Evolutionary conservation across 2,797 vertebrate genomes (phyloP).

Genomic region (Hipposideros larvatus): DNA sequence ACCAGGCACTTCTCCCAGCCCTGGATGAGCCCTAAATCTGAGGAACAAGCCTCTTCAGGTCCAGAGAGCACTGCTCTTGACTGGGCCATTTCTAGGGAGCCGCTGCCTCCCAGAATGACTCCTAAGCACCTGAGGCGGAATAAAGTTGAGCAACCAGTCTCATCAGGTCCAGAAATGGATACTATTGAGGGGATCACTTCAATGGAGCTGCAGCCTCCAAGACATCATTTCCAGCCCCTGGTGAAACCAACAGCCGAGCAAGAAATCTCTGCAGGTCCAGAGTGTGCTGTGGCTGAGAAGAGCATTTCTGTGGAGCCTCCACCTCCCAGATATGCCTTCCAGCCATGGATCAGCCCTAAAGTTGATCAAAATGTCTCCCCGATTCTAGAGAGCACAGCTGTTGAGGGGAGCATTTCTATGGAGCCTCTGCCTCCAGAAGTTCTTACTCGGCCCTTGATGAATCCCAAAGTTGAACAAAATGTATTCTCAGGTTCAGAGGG

Average conservation of each 20-base stretch:
- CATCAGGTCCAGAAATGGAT: background rate
- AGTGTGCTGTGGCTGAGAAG: background rate
- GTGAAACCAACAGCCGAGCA: background rate
- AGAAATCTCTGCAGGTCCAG: background rate
- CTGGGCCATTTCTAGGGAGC: background rate
- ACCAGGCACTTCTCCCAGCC: background rate
- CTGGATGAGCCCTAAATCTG: background rate
- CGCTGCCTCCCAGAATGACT: background rate
- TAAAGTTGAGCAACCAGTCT: background rate
- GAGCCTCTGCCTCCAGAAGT: background rate
- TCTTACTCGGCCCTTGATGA: background rate
- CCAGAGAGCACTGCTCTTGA: background rate
- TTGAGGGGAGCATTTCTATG: background rate
- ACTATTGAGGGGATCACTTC: background rate
- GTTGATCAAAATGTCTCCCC: no score
- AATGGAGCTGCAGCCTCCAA: background rate
- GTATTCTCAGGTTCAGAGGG: conserved; percentile 64
- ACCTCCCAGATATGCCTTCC: background rate
- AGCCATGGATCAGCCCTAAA: no score
- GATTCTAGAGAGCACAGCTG: background rate
- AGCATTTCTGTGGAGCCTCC: background rate
- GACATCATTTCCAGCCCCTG: background rate
- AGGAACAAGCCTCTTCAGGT: background rate
- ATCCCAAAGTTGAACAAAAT: conserved; percentile 62
- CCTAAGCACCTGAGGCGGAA: background rate